Percentiles rank a stretch among this genome's conserved stretches.
Conservation (phyloP, 2,797 vertebrate species). For the Caiman crocodilus region DNA sequence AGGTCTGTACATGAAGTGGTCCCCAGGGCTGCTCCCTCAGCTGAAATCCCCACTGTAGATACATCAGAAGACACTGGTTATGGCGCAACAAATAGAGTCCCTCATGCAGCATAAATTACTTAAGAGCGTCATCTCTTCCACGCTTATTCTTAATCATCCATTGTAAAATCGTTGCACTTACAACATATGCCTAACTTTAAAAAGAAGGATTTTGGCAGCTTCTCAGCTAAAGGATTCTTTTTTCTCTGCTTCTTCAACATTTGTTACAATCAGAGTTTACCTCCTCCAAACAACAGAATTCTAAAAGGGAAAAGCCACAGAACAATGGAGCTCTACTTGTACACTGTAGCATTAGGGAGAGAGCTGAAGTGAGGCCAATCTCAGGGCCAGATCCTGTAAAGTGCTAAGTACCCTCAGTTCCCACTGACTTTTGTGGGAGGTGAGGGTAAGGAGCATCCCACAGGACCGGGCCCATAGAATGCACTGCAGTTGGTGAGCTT, state of each 20-base stretch:
- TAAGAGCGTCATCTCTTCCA: not conserved
- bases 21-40: not conserved
- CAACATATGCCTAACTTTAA: not conserved
- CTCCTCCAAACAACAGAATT: not conserved
- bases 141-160: not conserved
- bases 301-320: constrained; percentile 9
- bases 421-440: not conserved
- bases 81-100: not conserved
- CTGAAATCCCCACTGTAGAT: accelerated
- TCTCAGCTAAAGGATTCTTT: not conserved
- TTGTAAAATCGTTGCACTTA: not conserved
- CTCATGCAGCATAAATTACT: not conserved
- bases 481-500: not conserved
- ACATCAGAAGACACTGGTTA: not conserved
- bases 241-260: not conserved
- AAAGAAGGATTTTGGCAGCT: not conserved
- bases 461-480: not conserved
- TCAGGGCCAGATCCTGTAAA: not conserved
- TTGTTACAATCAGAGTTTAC: not conserved
- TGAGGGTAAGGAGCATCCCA: not conserved
- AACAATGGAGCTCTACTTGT: not conserved
- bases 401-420: not conserved
- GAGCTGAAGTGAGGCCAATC: not conserved
- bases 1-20: not conserved
- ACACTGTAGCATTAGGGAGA: not conserved